Percentiles rank a stretch among this genome's conserved stretches.
phyloP scores from a whole-genome alignment of 2,888 invertebrate species.

The Achlya flavicornis region DNA sequence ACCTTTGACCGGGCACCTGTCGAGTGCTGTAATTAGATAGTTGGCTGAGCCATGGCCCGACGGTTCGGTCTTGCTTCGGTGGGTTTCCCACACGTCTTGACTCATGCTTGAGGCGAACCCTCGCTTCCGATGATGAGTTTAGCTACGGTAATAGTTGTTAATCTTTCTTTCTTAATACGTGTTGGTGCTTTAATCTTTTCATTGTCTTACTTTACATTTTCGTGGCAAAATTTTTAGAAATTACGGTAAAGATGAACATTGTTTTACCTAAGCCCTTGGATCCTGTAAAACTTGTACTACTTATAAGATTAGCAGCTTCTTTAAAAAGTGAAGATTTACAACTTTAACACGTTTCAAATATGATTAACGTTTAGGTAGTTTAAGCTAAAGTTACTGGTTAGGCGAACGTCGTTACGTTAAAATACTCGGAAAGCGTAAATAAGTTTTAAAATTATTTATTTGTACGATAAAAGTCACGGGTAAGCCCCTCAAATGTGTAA shows the following conservation, averaged over 20 bases:
- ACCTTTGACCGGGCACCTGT: constrained; percentile 64
- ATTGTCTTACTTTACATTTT: neutral
- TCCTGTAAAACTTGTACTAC: too few species aligned
- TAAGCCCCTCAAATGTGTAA: constrained; percentile 22
- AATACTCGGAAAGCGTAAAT: neutral
- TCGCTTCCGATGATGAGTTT: constrained; percentile 51
- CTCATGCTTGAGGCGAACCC: constrained; percentile 39
- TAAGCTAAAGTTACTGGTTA: neutral
- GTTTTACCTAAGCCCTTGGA: too few species aligned
- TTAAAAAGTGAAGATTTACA: neutral
- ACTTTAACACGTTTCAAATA: neutral
- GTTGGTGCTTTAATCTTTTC: too few species aligned
- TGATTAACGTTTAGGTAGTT: neutral
- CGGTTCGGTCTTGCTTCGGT: constrained; percentile 55
- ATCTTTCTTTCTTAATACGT: neutral
- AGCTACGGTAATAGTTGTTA: constrained; percentile 15
- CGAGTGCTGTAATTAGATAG: constrained; percentile 68
- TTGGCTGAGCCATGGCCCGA: constrained; percentile 48
- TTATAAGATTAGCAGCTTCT: neutral
- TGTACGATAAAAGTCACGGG: constrained; percentile 29
- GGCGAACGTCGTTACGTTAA: neutral
- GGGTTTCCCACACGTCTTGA: constrained; percentile 60
- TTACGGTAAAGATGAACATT: neutral
- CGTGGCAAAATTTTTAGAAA: neutral
- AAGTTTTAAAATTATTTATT: constrained; percentile 10